Evolutionary conservation across 2,888 invertebrate genomes (phyloP), one percentile per base, ranked within the genome.

Genomic region (Hofmannophila pseudospretella): DNA sequence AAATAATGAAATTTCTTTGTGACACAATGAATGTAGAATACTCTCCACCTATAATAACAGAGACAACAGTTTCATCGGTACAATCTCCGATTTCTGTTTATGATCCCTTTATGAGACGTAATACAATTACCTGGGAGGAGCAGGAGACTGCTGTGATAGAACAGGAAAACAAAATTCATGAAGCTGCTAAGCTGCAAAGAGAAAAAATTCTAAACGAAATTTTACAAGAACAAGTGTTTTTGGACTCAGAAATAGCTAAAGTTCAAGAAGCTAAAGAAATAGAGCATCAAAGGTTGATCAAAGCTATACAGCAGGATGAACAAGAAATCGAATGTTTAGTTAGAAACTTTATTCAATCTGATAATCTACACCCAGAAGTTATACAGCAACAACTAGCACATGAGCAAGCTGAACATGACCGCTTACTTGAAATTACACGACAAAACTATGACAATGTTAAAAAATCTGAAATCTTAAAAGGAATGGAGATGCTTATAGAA

Each of bases 401-500:
- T 64, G 93, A 93, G 54, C 88, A 89, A 47, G 73, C 87, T 39
- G 92, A 93, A 69, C 92, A 93, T 66, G 89, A 92, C 51, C 82
- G 88, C 39, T 58, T 93, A 32, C 69, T 93, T 28, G 90, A 90
- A 42, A 89, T 90, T 39, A 88, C 88, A 10, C 64, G 80, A 37
- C 86, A 87, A 61, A 88, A 89, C 56, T 88, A 89, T 71, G 88
- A 88, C 57, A 84, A 80, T 57, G 71, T 93, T 20, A 88, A 89
- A 47, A 92, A 91, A 66, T 86, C 89, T 58, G 93, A 94, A 68
- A 90, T 93, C 36, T 77, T 94, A 31, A 89, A 85, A 58, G 91
- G 91, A 31, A 94, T 94, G 93, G 89, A 92, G 63, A 85, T 88
- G 54, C 74, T 93, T 25, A 74, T 94, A 29, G 89, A 90, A 45